Conservation (phyloP, 2,797 vertebrate species). For the Ptychobarbus kaznakovi region DNA sequence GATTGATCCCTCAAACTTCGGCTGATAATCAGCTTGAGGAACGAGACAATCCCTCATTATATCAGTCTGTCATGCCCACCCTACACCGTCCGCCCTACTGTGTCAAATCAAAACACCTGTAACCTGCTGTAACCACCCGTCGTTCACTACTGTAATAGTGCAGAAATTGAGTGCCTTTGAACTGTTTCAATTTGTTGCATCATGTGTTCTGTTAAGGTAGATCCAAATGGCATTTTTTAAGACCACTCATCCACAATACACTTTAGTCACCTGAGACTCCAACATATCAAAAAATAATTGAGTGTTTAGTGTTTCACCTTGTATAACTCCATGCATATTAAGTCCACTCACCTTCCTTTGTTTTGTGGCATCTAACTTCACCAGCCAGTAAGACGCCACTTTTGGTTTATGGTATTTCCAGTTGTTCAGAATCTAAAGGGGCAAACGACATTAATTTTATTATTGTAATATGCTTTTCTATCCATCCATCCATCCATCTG, state of each 20-base stretch:
- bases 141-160: slow-evolving; percentile 37
- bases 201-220: slow-evolving; percentile 28
- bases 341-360: slow-evolving; percentile 88
- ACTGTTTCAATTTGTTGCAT: slow-evolving; percentile 47
- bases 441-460: slow-evolving; percentile 15
- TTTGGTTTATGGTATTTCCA: slow-evolving; percentile 98
- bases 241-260: not conserved
- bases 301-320: not conserved
- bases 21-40: slow-evolving; percentile 71
- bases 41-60: slow-evolving; percentile 78
- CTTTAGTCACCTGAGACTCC: slow-evolving; percentile 16
- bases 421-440: slow-evolving; percentile 92
- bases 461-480: not conserved
- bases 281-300: not conserved
- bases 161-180: slow-evolving; percentile 22
- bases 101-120: slow-evolving; percentile 41
- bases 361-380: slow-evolving; percentile 95
- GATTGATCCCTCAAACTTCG: slow-evolving; percentile 50
- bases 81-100: slow-evolving; percentile 25
- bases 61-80: slow-evolving; percentile 58
- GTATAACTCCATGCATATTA: not conserved
- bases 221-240: slow-evolving; percentile 27
- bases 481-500: not conserved
- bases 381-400: slow-evolving; percentile 96
- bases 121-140: slow-evolving; percentile 35